Base-by-base conservation (phyloP, 2,797 vertebrate species). In the Dendrocincla tyrannina region DNA sequence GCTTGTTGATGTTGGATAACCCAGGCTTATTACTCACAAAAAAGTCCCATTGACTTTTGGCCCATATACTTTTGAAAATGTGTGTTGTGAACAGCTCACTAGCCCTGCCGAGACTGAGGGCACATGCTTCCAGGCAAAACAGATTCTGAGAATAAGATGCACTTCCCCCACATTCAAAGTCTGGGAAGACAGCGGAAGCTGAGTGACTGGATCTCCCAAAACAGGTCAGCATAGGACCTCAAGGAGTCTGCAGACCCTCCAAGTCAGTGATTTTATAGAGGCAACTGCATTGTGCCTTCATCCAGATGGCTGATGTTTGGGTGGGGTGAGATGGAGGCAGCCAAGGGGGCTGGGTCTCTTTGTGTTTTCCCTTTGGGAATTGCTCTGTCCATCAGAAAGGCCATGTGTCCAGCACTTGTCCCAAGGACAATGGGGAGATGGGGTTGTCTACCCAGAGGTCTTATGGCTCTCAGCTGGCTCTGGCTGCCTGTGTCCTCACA, bases 1-100 rank as follows among this genome's bases (percentile, higher is more conserved):
- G 47, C 1, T 1, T 95, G 80, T 91, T 96, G 95, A 85, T 91
- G 69, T 95, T 95, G 92, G 92, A 95, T 79, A 93, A 93, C 59
- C 13, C 56, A 74, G 41, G 5, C 83, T 79, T 66, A 59, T 30
- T 93, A 56, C 86, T 87, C 37, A 85, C 67, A 85, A 79, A 93
- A 89, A 91, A 56, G 55, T 62, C 41, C 63, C 33, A 11, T 47
- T 89, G 88, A 94, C 89, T 88, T 93, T 86, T 93, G 85, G 77
- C 83, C 83, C 85, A 23, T 42, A 33, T 41, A 27, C 56, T 85
- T 67, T 90, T 70, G 69, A 90, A 95, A 88, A 80, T 37, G 53
- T 33, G 59, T 46, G 18, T 80, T 91, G 60, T 39, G 81, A 94
- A 28, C 68, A 64, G 70, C 67, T 53, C 69, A 41, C 68, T 93